Percentiles rank a stretch among this genome's conserved stretches.
Conservation (phyloP, 2,797 vertebrate species). For the Yasuhikotakia modesta region DNA sequence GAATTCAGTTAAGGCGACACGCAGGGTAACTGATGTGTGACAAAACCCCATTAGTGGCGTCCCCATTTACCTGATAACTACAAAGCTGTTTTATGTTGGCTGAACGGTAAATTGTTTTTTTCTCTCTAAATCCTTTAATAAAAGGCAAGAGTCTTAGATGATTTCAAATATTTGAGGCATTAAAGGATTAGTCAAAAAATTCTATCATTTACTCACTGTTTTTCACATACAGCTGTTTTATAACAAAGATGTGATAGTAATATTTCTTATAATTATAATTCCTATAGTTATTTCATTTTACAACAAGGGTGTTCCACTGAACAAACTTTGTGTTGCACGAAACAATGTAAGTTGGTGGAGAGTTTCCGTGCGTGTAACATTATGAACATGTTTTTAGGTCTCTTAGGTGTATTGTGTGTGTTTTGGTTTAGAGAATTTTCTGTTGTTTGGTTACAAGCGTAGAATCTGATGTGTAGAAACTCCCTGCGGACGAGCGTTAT, state of each 20-base stretch:
- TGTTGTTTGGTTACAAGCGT: not conserved
- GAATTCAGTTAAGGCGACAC: too few species aligned
- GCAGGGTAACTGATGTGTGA: too few species aligned
- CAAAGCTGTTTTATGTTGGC: too few species aligned
- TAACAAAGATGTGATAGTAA: not conserved
- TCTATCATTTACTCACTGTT: not conserved
- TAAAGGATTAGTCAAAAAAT: too few species aligned
- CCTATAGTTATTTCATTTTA: not conserved
- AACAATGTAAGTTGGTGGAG: not conserved
- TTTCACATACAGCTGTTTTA: not conserved
- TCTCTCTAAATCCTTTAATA: too few species aligned
- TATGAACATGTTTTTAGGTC: not conserved
- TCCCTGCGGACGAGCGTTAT: too few species aligned
- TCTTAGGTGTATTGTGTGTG: not conserved
- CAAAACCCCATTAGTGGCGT: too few species aligned
- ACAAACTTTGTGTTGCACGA: too few species aligned
- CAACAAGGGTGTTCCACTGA: not conserved
- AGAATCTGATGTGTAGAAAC: not conserved
- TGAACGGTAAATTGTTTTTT: too few species aligned
- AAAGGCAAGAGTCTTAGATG: too few species aligned
- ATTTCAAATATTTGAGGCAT: too few species aligned
- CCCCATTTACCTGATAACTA: not conserved
- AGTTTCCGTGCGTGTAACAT: not conserved
- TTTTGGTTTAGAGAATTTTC: not conserved
- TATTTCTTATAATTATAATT: not conserved